A percentile compares a stretch with the other conserved stretches of the same genome.
Conservation (phyloP, 2,888 invertebrate genomes). For the Myopa tessellatipennis region DNA sequence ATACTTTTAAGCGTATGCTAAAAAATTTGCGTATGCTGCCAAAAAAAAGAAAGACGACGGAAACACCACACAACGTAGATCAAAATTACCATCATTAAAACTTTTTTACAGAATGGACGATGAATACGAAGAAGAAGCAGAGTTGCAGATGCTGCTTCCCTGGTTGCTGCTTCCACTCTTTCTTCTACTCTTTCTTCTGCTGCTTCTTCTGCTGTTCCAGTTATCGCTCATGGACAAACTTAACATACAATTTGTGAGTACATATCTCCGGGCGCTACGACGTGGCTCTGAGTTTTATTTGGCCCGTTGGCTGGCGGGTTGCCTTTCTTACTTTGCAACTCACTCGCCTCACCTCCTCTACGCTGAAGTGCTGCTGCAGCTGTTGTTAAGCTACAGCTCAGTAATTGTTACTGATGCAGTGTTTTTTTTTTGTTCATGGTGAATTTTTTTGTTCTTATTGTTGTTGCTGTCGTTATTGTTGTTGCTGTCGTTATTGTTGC, state of each 20-base stretch:
- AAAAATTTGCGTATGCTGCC: background rate
- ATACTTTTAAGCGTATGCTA: background rate
- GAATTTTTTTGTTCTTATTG: background rate
- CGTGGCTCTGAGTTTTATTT: background rate
- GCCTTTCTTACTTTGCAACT: too few species aligned
- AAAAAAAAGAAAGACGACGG: background rate
- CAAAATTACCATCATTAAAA: background rate
- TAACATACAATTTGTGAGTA: background rate
- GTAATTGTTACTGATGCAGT: background rate
- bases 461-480: background rate
- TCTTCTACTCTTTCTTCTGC: too few species aligned
- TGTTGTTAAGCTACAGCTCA: background rate
- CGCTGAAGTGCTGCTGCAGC: background rate
- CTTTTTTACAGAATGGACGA: too few species aligned
- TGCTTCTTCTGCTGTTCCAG: too few species aligned
- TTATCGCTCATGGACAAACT: background rate
- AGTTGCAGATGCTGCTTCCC: too few species aligned
- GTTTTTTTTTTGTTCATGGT: background rate
- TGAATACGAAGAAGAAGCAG: too few species aligned
- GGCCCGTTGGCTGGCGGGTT: too few species aligned
- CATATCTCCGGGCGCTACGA: constrained; percentile 1
- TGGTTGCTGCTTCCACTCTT: background rate
- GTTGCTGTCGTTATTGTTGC: too few species aligned
- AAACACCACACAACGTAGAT: background rate
- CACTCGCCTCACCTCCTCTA: too few species aligned